Conservation (phyloP, 1,140 invertebrate genomes). For the Phenacoccus solenopsis region DNA sequence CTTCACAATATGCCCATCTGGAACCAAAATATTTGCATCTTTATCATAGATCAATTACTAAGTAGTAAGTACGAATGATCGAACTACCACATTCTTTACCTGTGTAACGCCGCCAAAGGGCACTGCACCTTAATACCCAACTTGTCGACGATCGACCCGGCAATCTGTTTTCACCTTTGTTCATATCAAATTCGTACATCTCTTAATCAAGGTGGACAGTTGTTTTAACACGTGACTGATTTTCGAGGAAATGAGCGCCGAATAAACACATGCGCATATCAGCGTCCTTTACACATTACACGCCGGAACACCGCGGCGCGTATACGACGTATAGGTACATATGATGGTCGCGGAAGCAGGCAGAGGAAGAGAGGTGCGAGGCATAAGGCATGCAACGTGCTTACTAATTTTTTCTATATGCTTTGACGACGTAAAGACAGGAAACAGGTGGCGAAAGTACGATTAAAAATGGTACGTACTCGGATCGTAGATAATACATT, state of each 20-base stretch:
- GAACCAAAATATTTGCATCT: too few relatives aligned
- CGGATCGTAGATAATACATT: background rate
- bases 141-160: too few relatives aligned
- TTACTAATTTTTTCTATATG: background rate
- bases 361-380: background rate
- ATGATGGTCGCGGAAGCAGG: too few relatives aligned
- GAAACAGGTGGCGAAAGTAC: constrained; percentile 11
- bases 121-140: too few relatives aligned
- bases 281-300: too few relatives aligned
- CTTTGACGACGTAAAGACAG: background rate
- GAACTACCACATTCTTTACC: too few relatives aligned
- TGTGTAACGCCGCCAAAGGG: too few relatives aligned
- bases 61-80: too few relatives aligned
- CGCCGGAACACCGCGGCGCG: background rate
- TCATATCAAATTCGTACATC: background rate
- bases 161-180: background rate
- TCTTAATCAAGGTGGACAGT: constrained; percentile 5
- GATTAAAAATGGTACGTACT: background rate
- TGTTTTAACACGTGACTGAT: constrained; percentile 16
- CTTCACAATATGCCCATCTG: too few relatives aligned
- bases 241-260: background rate
- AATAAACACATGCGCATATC: background rate
- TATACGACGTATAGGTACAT: background rate
- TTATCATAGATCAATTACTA: too few relatives aligned
- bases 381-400: background rate